These are phyloP conservation scores for Hycleus phaleratus DNA, from an alignment of 1,140 invertebrate genomes.

Conservation along the genomic window DNA sequence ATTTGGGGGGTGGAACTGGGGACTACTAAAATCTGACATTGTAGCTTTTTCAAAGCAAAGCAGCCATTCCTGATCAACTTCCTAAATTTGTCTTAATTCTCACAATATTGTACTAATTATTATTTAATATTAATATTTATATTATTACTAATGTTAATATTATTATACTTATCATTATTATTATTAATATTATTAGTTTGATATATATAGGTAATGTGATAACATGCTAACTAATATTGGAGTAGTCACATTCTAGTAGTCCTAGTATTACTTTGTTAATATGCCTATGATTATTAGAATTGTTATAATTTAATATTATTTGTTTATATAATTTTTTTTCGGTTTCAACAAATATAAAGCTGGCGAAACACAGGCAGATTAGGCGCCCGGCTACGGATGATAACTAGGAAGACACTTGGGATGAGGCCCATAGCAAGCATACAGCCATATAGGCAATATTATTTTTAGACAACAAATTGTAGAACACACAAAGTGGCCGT, in stretches of 20 bases:
- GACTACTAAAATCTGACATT: slow-evolving; percentile 6
- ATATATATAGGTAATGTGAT: neutral
- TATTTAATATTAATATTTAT: neutral
- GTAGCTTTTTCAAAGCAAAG: neutral
- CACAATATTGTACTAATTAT: neutral
- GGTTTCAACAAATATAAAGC: slow-evolving; percentile 16
- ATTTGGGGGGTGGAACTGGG: neutral
- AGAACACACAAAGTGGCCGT: slow-evolving; percentile 19
- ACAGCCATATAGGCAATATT: slow-evolving; percentile 17
- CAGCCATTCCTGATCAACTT: neutral
- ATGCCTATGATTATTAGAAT: neutral
- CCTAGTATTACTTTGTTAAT: neutral
- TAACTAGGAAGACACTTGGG: slow-evolving; percentile 32
- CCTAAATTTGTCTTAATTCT: neutral
- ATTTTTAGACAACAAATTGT: neutral
- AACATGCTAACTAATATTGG: neutral
- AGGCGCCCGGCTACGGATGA: slow-evolving; percentile 18
- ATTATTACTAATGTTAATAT: neutral
- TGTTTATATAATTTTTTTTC: neutral
- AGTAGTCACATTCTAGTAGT: slow-evolving; percentile 3
- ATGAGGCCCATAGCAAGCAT: slow-evolving; percentile 20
- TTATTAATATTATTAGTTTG: neutral
- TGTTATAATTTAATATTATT: neutral
- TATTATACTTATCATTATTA: neutral
- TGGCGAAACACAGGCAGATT: slow-evolving; percentile 16